These are phyloP conservation scores for Pammene aurita DNA, from an alignment of 2,888 invertebrate species.

Conservation along the genomic window DNA sequence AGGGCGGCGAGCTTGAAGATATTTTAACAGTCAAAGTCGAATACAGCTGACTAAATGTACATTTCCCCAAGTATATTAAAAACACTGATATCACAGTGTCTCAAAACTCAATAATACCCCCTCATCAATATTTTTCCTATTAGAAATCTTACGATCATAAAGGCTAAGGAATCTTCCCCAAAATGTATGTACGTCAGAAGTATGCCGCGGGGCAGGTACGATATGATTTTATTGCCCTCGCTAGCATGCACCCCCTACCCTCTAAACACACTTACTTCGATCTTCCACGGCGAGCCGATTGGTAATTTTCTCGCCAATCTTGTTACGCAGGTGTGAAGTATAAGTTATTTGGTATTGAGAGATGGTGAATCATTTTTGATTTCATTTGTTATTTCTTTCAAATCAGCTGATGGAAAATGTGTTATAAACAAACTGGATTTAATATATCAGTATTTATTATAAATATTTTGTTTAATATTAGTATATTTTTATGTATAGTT, in stretches of 20 bases:
- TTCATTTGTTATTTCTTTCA: background rate
- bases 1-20: too few species aligned
- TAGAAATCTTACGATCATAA: constrained; percentile 14
- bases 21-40: background rate
- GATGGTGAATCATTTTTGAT: background rate
- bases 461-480: too few species aligned
- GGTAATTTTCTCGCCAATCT: constrained; percentile 32
- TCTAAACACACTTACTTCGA: constrained; percentile 26
- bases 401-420: background rate
- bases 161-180: constrained; percentile 1
- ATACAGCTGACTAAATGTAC: too few species aligned
- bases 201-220: constrained; percentile 50
- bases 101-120: background rate
- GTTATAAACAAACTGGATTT: background rate
- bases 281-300: constrained; percentile 27
- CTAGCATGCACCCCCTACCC: constrained; percentile 62
- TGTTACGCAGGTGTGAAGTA: constrained; percentile 25
- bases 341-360: constrained; percentile 7
- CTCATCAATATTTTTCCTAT: constrained; percentile 13
- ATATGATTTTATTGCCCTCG: constrained; percentile 68
- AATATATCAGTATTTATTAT: too few species aligned
- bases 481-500: too few species aligned
- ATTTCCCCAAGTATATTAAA: background rate
- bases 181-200: constrained; percentile 10
- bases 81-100: background rate